These are phyloP conservation scores for Glaucidium brasilianum DNA, from an alignment of 2,113 vertebrate genomes.

Conservation along the genomic window DNA sequence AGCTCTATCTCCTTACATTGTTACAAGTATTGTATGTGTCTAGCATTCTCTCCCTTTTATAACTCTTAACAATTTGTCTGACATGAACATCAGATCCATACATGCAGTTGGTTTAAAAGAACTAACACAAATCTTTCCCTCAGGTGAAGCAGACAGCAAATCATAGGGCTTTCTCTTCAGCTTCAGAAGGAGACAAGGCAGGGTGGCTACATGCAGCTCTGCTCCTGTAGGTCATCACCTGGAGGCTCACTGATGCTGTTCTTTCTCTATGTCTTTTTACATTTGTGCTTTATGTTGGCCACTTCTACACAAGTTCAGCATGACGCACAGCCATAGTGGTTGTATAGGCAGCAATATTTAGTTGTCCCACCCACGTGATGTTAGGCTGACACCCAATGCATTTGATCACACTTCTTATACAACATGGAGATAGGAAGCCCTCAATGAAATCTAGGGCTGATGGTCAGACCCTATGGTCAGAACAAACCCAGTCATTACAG, in stretches of 20 bases:
- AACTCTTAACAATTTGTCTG: not conserved
- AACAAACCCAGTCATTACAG: not conserved
- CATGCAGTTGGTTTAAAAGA: not conserved
- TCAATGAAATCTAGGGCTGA: not conserved
- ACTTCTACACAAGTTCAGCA: not conserved
- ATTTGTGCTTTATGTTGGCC: not conserved
- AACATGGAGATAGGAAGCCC: not conserved
- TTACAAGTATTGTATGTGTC: not conserved
- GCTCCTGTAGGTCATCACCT: not conserved
- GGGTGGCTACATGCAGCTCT: too few relatives aligned
- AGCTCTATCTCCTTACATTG: not conserved
- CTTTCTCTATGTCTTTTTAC: not conserved
- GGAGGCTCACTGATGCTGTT: not conserved
- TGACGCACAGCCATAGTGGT: not conserved
- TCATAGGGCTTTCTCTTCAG: not conserved
- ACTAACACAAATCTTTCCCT: not conserved
- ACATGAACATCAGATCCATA: not conserved
- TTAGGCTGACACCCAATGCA: not conserved
- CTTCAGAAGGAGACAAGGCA: not conserved
- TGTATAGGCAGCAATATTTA: not conserved
- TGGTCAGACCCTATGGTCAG: not conserved
- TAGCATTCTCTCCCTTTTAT: not conserved
- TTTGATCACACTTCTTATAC: not conserved
- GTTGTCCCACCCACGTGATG: rapidly evolving
- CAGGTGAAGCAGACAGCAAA: not conserved